Evolutionary conservation across 2,888 invertebrate genomes (phyloP), one percentile per base, ranked within the genome.

Genomic region (Metellina segmentata): DNA sequence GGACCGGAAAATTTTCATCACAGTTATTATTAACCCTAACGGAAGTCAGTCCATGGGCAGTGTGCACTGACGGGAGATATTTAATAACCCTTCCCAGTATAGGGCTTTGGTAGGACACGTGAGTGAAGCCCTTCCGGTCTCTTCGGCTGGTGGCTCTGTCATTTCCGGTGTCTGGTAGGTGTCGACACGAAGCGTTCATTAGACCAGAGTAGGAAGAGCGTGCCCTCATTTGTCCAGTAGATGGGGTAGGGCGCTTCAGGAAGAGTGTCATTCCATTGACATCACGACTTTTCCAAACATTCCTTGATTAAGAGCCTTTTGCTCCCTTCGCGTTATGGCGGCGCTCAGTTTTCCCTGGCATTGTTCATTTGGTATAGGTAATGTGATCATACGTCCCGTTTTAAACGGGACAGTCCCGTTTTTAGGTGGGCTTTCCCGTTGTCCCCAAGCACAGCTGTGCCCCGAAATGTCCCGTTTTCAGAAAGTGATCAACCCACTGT

Each of bases 131-230:
- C 85, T 86, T 86, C 85, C 85, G 85, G 85, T 78, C 77, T 77
- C 85, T 19, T 78, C 74, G 49, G 61, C 69, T 61, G 78, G 69
- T 86, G 85, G 20, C 78, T 20, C 78, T 70, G 78, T 78, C 78
- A 86, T 86, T 86, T 86, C 85, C 85, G 85, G 85, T 86, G 85
- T 78, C 85, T 86, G 77, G 69, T 34, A 77, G 70, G 77, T 77
- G 48, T 61, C 85, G 75, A 85, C 85, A 85, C 74, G 85, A 85
- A 20, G 75, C 85, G 77, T 86, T 78, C 85, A 86, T 86, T 86
- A 86, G 78, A 77, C 74, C 16, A n/a, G 81, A 53, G 81, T 81
- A 53, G 70, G 81, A 82, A 82, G 19, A 82, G 48, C 71, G 70
- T 86, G 85, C 77, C 70, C 77, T 78, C 85, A 86, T 86, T 86